Percentiles rank a stretch among this genome's conserved stretches.
phyloP scores from a whole-genome alignment of 2,113 vertebrate species.

The Macrotis lagotis region DNA sequence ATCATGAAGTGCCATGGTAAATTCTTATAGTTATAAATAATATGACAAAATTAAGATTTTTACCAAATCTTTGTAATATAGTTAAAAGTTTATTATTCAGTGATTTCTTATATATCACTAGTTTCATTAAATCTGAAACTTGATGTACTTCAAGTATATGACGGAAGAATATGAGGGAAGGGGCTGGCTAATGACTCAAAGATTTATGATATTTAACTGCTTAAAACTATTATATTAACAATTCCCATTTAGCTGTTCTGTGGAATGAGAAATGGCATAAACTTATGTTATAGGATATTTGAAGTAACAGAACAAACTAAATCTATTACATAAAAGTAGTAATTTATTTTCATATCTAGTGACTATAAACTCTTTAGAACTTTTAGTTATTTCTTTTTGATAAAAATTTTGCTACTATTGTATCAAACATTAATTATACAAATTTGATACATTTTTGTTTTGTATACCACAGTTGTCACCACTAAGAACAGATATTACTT shows the following conservation, averaged over 20 bases:
- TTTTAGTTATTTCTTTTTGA: constrained; percentile 6
- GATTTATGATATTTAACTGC: neutral
- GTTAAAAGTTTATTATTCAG: neutral
- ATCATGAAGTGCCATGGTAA: neutral
- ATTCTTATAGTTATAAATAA: neutral
- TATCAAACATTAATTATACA: neutral
- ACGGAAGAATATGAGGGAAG: neutral
- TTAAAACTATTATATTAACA: constrained; percentile 4
- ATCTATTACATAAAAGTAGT: neutral
- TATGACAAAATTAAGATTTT: neutral
- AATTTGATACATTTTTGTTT: constrained; percentile 24
- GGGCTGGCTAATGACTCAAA: neutral
- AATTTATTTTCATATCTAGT: neutral
- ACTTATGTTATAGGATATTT: constrained; percentile 34
- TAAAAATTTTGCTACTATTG: constrained; percentile 7
- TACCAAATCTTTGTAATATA: neutral
- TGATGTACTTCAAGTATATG: neutral
- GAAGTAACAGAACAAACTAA: constrained; percentile 18
- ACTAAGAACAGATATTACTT: constrained; percentile 42
- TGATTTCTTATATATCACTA: neutral
- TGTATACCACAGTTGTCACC: constrained; percentile 2
- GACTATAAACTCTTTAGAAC: neutral
- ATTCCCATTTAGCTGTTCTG: constrained; percentile 13
- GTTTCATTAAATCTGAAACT: neutral
- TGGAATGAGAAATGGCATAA: constrained; percentile 38